Percentiles rank a stretch among this genome's conserved stretches.
These are phyloP conservation scores for Drosophila pandora DNA, from an alignment of 1,140 invertebrate species.

Conservation along the genomic window DNA sequence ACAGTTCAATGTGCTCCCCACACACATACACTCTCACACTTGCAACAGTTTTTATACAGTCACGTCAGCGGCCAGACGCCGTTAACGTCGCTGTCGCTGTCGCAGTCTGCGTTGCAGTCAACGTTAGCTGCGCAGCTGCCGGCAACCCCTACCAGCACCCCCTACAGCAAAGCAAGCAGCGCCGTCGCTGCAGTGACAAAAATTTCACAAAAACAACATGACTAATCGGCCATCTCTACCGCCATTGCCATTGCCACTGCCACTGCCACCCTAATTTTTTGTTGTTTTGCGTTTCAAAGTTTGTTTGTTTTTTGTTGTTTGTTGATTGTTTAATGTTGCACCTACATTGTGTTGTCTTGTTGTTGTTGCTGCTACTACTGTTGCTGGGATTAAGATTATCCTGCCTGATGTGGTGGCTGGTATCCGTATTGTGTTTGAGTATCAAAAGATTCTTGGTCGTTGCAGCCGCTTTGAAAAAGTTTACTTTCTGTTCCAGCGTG, in stretches of 20 bases:
- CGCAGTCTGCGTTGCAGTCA: conserved; percentile 1
- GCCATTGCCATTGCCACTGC: conserved; percentile 9
- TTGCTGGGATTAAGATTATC: conserved; percentile 23
- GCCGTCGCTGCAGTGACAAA: conserved; percentile 60
- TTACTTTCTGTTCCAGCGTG: conserved; percentile 75
- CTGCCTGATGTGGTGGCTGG: conserved; percentile 31
- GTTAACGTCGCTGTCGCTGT: conserved; percentile 47
- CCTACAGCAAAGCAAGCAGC: not conserved
- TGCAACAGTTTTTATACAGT: conserved; percentile 9
- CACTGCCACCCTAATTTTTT: conserved; percentile 31
- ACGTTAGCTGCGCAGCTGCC: conserved; percentile 66
- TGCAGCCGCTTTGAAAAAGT: conserved; percentile 71
- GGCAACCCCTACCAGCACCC: conserved; percentile 72
- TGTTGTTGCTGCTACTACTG: conserved; percentile 33
- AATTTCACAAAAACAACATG: conserved; percentile 73
- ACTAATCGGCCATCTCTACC: conserved; percentile 59
- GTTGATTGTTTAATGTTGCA: conserved; percentile 40
- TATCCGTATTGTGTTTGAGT: conserved; percentile 67
- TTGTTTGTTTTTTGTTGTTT: not conserved
- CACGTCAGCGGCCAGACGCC: conserved; percentile 73
- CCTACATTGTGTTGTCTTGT: conserved; percentile 56
- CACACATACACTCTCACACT: conserved; percentile 26
- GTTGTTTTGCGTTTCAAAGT: conserved; percentile 58
- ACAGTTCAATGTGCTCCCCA: conserved; percentile 77
- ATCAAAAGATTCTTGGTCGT: conserved; percentile 67